Evolutionary conservation across 2,888 invertebrate genomes (phyloP), one percentile per base, ranked within the genome.

Genomic region (Philopedon plagiatum): DNA sequence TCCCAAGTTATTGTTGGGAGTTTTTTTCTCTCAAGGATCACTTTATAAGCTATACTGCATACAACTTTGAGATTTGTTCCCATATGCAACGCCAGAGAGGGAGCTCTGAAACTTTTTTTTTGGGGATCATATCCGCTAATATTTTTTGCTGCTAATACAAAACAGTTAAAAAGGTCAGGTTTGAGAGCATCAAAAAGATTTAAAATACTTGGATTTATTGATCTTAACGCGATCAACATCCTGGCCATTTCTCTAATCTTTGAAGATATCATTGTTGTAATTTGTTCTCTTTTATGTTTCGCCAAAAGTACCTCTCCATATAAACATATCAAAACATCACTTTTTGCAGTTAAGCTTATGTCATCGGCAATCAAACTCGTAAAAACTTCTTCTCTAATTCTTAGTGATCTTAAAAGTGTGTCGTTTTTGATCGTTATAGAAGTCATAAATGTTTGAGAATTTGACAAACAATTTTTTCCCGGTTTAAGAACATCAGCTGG

Each of bases 191-290:
- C 74, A 66, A 75, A 72, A n/a, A 77, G 26, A 9, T 65, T 23
- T 19, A 23, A 7, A 61, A 74, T 23, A 9, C 54, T 23, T 26
- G 9, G 57, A 26, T 65, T 29, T 2, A 71, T 58, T 26, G 64
- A 34, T 65, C 58, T 70, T 21, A 77, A 3, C 9, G 44, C 63
- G 0, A 77, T 66, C 8, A 75, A 18, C 41, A 77, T 39, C 37
- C 78, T 61, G 9, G 63, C 71, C 44, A 77, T 63, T 76, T 78
- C 77, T 56, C 77, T 70, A 46, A 79, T 76, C 74, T 77, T 78
- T 44, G 74, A 76, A 0, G 78, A 77, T 1, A 73, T 57, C 0
- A 76, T 65, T 32, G 11, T 67, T 4, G 32, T 57, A 13, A 76
- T 76, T 62, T 78, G 77, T 44, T 77, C 62, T 37, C 78, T 72